A percentile compares a stretch with the other conserved stretches of the same genome.
phyloP scores from a whole-genome alignment of 2,888 invertebrate species.

The Nowickia ferox region DNA sequence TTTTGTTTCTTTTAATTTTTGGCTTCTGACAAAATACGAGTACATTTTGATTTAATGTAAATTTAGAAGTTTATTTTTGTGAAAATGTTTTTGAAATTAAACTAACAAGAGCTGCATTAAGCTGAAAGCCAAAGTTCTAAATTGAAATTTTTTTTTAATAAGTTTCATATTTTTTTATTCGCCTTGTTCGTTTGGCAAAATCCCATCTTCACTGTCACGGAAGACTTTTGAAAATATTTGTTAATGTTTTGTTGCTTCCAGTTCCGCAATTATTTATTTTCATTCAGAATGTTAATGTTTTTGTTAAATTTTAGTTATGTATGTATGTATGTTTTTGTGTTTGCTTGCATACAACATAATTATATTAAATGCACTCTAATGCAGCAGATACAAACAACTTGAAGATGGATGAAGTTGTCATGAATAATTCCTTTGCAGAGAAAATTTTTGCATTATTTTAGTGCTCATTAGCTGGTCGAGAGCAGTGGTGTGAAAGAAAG shows the following conservation, averaged over 20 bases:
- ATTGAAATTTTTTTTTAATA: background rate
- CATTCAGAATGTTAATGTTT: background rate
- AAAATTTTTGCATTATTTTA: conserved; percentile 14
- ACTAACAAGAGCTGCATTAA: background rate
- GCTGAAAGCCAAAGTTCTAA: conserved; percentile 1
- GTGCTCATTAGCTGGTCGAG: conserved; percentile 1
- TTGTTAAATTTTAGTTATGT: background rate
- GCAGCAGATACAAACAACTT: background rate
- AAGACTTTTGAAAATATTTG: conserved; percentile 25
- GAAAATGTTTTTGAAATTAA: background rate
- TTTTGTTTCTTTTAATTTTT: background rate
- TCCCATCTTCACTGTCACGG: background rate
- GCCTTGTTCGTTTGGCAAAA: background rate
- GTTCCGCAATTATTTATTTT: background rate
- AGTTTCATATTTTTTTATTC: background rate
- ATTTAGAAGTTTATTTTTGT: background rate
- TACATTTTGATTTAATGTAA: conserved; percentile 14
- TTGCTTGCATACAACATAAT: conserved; percentile 25
- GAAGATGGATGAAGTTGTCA: background rate
- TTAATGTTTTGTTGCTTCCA: background rate
- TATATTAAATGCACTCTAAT: conserved; percentile 30
- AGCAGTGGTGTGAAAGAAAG: background rate
- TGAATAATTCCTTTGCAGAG: background rate
- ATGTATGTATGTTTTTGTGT: background rate
- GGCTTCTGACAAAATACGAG: background rate